These are phyloP conservation scores for Ichneumoninae sp. DNA, from an alignment of 2,888 invertebrate genomes.

Conservation along the genomic window DNA sequence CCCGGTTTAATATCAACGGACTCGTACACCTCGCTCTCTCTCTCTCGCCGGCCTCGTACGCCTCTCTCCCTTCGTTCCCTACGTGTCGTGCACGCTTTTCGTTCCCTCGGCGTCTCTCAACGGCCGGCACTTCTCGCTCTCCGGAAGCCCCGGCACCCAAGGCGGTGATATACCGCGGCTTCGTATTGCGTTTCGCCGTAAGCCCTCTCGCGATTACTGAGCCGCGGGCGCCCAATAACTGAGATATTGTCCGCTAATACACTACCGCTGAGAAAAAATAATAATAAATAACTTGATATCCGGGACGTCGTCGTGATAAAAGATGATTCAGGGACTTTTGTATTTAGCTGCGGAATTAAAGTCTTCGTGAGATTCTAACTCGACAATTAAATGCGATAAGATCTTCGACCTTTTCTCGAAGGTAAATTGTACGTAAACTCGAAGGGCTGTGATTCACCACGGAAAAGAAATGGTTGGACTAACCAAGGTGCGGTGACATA, in stretches of 20 bases:
- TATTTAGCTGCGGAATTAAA: no score
- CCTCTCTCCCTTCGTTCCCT: slow-evolving; percentile 56
- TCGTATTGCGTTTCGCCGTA: slow-evolving; percentile 63
- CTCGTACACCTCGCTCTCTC: slow-evolving; percentile 52
- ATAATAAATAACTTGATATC: background rate
- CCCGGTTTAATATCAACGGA: slow-evolving; percentile 76
- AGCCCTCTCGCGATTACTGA: slow-evolving; percentile 16
- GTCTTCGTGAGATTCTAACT: no score
- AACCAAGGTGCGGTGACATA: no score
- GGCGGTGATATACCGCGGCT: slow-evolving; percentile 65
- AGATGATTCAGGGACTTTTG: no score
- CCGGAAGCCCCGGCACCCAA: slow-evolving; percentile 18
- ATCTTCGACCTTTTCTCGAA: no score
- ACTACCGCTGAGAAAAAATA: background rate
- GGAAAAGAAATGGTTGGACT: no score
- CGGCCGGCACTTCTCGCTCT: slow-evolving; percentile 24
- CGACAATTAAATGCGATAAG: no score
- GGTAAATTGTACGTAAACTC: no score
- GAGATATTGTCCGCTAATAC: slow-evolving; percentile 7
- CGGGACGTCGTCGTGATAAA: no score
- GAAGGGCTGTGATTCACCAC: no score
- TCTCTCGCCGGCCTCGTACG: slow-evolving; percentile 47
- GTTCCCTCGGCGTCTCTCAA: slow-evolving; percentile 30
- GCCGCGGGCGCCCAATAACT: slow-evolving; percentile 4
- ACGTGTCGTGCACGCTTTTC: slow-evolving; percentile 38